These are phyloP conservation scores for Ectropis crepuscularia DNA, from an alignment of 2,888 invertebrate genomes.

Conservation along the genomic window DNA sequence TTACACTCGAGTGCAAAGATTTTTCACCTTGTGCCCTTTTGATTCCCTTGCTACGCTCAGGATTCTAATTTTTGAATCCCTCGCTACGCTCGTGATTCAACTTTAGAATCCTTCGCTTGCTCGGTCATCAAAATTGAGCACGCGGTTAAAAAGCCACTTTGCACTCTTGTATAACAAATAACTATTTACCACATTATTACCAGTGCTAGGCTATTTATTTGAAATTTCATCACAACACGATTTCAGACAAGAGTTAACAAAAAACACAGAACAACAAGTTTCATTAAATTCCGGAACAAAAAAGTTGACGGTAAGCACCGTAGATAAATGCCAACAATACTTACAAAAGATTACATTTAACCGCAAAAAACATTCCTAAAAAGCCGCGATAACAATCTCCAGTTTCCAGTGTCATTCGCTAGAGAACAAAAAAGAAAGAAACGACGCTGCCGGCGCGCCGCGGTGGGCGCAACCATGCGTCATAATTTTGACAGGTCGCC, in stretches of 20 bases:
- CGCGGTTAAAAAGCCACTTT: no score
- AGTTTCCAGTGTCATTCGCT: slow-evolving; percentile 30
- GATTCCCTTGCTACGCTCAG: no score
- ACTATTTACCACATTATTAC: no score
- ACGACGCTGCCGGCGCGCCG: slow-evolving; percentile 55
- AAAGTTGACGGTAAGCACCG: slow-evolving; percentile 20
- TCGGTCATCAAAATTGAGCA: no score
- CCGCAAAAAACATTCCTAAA: slow-evolving; percentile 34
- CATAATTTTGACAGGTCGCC: slow-evolving; percentile 76
- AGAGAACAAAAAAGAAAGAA: slow-evolving; percentile 49
- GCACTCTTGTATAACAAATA: no score
- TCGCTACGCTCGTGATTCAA: no score
- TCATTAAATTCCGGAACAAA: slow-evolving; percentile 15
- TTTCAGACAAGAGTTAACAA: not conserved
- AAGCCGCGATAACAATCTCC: slow-evolving; percentile 38
- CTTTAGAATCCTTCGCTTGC: no score
- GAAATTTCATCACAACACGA: slow-evolving; percentile 2
- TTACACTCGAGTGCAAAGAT: no score
- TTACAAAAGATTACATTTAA: slow-evolving; percentile 31
- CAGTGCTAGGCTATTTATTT: not conserved
- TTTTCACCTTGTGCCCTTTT: no score
- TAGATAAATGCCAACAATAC: slow-evolving; percentile 27
- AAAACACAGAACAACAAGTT: slow-evolving; percentile 13
- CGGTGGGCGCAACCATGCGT: slow-evolving; percentile 77
- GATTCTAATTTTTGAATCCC: no score